Evolutionary conservation across 2,113 vertebrate genomes (phyloP).

Genomic region (Cinclus mexicanus): DNA sequence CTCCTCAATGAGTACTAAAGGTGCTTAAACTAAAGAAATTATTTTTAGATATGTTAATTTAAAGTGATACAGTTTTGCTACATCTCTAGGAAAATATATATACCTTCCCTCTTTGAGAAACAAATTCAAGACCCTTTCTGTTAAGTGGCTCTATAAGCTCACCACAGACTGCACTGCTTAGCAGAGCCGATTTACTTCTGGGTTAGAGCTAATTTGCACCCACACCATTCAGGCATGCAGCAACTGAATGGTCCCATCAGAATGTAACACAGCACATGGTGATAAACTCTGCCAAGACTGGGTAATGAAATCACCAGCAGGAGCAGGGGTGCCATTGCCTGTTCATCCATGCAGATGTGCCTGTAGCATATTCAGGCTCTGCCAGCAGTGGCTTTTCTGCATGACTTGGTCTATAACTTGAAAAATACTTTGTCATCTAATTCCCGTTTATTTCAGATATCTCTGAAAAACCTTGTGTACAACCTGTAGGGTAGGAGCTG

Average conservation of each 20-base stretch:
- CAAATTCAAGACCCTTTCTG: background rate
- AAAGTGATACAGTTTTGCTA: background rate
- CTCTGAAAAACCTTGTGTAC: background rate
- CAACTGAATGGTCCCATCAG: background rate
- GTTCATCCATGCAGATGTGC: background rate
- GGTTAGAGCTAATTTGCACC: conserved; percentile 17
- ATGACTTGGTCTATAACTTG: background rate
- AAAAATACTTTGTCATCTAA: background rate
- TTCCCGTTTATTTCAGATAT: background rate
- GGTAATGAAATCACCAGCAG: background rate
- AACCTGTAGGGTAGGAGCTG: background rate
- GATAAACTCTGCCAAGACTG: background rate
- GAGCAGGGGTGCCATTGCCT: background rate
- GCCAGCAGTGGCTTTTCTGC: conserved; percentile 1
- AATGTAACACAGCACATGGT: background rate
- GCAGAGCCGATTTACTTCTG: background rate
- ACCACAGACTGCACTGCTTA: background rate
- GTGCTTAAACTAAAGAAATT: background rate
- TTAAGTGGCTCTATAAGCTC: background rate
- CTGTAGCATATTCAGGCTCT: background rate
- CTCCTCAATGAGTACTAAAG: background rate
- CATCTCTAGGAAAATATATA: background rate
- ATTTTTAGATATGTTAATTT: background rate
- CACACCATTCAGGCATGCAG: background rate
- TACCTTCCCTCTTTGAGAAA: background rate